Percentiles rank a stretch among this genome's conserved stretches.
phyloP scores from a whole-genome alignment of 2,797 vertebrate genomes.

The Selene dorsalis region DNA sequence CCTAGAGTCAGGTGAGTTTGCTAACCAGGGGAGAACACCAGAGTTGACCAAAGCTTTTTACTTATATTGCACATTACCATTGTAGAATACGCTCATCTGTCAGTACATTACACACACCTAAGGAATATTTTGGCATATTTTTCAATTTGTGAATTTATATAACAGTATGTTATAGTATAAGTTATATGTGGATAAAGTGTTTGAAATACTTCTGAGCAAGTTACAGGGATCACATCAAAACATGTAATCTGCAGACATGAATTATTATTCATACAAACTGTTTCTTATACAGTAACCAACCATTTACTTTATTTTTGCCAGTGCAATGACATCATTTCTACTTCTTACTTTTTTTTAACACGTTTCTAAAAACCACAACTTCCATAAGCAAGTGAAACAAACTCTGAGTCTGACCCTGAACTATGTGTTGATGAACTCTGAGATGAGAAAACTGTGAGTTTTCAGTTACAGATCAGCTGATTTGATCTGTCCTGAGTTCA shows the following conservation, averaged over 20 bases:
- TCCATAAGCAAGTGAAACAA: too few relatives aligned
- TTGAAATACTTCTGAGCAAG: not conserved
- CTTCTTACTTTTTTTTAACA: not conserved
- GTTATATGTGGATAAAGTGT: not conserved
- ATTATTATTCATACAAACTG: not conserved
- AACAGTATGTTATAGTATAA: too few relatives aligned
- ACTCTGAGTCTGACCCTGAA: too few relatives aligned
- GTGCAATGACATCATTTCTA: not conserved
- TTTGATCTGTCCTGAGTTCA: too few relatives aligned
- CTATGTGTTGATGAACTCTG: too few relatives aligned
- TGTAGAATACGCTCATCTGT: not conserved
- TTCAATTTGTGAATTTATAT: not conserved
- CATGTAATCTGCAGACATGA: not conserved
- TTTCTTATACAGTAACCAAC: not conserved
- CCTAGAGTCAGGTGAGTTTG: slow-evolving; percentile 87
- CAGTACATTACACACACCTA: not conserved
- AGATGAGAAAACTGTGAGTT: too few relatives aligned
- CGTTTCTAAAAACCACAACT: not conserved
- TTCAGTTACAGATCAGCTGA: too few relatives aligned
- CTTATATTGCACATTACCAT: not conserved
- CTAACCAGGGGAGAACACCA: not conserved
- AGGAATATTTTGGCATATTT: not conserved
- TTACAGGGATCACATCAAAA: not conserved
- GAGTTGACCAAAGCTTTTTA: not conserved
- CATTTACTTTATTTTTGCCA: not conserved